phyloP scores from a whole-genome alignment of 2,888 invertebrate genomes.

The Laspeyria flexula region DNA sequence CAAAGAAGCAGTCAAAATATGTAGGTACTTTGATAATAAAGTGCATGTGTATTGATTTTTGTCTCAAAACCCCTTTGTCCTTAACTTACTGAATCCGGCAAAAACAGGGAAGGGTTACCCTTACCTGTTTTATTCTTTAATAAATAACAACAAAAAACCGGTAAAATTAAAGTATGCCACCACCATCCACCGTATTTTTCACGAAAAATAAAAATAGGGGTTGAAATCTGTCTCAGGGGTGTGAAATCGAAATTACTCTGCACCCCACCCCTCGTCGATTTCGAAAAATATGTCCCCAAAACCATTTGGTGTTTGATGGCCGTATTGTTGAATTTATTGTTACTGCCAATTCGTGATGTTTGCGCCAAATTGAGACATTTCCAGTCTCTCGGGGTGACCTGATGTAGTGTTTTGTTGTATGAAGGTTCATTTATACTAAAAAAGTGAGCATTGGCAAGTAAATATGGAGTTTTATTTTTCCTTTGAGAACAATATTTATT shows the following conservation, averaged over 20 bases:
- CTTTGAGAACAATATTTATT: too few relatives aligned
- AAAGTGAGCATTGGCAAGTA: not conserved
- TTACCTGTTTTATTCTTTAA: too few relatives aligned
- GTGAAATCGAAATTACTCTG: conserved; percentile 56
- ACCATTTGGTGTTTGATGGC: conserved; percentile 45
- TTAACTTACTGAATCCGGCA: too few relatives aligned
- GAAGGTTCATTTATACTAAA: not conserved
- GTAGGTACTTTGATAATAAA: too few relatives aligned
- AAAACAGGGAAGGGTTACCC: too few relatives aligned
- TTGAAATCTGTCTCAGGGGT: conserved; percentile 58
- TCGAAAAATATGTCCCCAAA: conserved; percentile 48
- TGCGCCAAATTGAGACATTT: conserved; percentile 33
- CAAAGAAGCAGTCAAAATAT: too few relatives aligned
- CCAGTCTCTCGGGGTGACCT: conserved; percentile 9
- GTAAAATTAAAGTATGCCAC: conserved; percentile 53
- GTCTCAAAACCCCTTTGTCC: too few relatives aligned
- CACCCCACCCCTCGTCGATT: conserved; percentile 48
- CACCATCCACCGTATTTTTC: conserved; percentile 50
- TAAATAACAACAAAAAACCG: conserved; percentile 8
- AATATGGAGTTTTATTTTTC: too few relatives aligned
- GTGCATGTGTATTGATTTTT: too few relatives aligned
- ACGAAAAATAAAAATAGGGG: conserved; percentile 55
- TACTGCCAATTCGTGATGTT: conserved; percentile 38
- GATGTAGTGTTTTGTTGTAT: conserved; percentile 9
- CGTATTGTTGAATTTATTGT: conserved; percentile 42